Percentiles rank a stretch among this genome's conserved stretches.
These are phyloP conservation scores for Canis aureus DNA, from an alignment of 2,113 vertebrate genomes.

Conservation along the genomic window DNA sequence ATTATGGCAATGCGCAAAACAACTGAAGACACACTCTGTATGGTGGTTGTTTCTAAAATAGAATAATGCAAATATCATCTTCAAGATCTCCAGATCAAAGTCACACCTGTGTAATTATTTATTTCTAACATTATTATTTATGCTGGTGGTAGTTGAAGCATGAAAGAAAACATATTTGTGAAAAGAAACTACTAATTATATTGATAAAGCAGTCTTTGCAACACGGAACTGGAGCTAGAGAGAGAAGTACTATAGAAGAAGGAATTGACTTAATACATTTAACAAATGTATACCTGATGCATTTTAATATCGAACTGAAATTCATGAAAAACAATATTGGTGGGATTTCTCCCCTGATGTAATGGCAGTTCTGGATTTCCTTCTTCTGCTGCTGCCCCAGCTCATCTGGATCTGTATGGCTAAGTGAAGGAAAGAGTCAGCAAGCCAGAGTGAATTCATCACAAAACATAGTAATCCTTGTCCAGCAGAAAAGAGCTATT, in stretches of 20 bases:
- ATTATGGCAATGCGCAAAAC: constrained; percentile 43
- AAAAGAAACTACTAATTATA: constrained; percentile 54
- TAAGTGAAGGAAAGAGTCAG: neutral
- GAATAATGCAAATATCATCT: constrained; percentile 57
- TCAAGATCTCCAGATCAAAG: constrained; percentile 39
- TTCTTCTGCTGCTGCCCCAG: neutral
- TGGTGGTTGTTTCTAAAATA: constrained; percentile 50
- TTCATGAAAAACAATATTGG: neutral
- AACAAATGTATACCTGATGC: neutral
- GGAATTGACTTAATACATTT: neutral
- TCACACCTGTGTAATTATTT: constrained; percentile 61
- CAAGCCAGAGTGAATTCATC: constrained; percentile 41
- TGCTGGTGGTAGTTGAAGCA: neutral
- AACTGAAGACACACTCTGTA: neutral
- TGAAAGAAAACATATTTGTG: constrained; percentile 24
- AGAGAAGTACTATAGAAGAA: neutral
- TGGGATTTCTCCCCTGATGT: neutral
- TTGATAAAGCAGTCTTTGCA: constrained; percentile 48
- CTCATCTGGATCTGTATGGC: neutral
- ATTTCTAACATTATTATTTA: constrained; percentile 59
- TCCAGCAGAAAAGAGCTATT: constrained; percentile 65
- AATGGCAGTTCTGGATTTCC: neutral
- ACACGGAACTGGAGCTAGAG: neutral
- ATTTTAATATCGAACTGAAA: constrained; percentile 57
- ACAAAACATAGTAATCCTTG: constrained; percentile 41